Percentiles rank a stretch among this genome's conserved stretches.
Evolutionary conservation across 2,888 invertebrate genomes (phyloP).

Genomic region (Drosophila limbata): DNA sequence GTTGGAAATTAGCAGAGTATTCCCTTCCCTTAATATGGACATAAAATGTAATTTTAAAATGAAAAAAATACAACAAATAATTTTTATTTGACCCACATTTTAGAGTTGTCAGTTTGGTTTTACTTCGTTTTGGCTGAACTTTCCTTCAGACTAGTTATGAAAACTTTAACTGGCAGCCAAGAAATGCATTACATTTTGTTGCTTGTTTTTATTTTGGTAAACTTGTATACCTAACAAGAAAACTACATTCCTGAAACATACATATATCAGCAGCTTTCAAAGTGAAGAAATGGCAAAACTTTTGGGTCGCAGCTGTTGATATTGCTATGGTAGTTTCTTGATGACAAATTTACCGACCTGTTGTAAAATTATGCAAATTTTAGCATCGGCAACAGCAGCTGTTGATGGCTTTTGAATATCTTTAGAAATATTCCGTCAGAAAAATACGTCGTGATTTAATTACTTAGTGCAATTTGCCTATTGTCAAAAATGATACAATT

Average conservation of each 20-base stretch:
- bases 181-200: conserved; percentile 13
- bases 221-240: conserved; percentile 22
- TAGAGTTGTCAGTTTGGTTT: neutral
- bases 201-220: conserved; percentile 4
- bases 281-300: conserved; percentile 29
- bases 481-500: conserved; percentile 9
- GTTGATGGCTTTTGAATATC: conserved; percentile 34
- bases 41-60: too few species aligned
- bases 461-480: conserved; percentile 5
- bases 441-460: conserved; percentile 4
- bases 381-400: conserved; percentile 29
- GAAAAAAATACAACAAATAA: neutral
- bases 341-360: conserved; percentile 47
- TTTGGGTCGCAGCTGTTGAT: conserved; percentile 41
- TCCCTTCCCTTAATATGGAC: neutral
- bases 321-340: conserved; percentile 34
- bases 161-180: conserved; percentile 13
- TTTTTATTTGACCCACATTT: neutral
- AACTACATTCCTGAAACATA: conserved; percentile 1
- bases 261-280: conserved; percentile 6
- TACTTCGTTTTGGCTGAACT: neutral
- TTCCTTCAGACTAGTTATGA: conserved; percentile 21
- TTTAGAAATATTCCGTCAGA: conserved; percentile 4
- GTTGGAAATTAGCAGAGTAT: neutral
- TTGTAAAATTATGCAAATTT: conserved; percentile 53